These are phyloP conservation scores for Hippocampus barbouri DNA, from an alignment of 2,113 vertebrate genomes.

Conservation along the genomic window DNA sequence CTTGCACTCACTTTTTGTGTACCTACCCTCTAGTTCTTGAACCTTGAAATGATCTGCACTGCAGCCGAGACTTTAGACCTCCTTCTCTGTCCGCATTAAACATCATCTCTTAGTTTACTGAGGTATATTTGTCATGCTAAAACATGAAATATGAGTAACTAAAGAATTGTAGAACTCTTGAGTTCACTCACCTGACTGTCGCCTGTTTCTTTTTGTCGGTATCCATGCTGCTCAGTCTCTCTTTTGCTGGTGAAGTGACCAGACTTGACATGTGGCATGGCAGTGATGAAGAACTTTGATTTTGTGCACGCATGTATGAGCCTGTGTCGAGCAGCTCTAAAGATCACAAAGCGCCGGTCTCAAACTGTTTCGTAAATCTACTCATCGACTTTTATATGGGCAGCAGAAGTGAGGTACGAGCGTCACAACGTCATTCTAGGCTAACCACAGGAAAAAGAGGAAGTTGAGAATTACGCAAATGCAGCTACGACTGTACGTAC, in stretches of 20 bases:
- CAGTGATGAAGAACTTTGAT: slow-evolving; percentile 26
- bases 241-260: slow-evolving; percentile 57
- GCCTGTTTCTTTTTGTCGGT: slow-evolving; percentile 61
- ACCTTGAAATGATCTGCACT: slow-evolving; percentile 24
- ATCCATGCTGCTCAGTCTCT: slow-evolving; percentile 64
- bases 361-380: neutral
- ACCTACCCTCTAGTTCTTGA: slow-evolving; percentile 42
- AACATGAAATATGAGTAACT: neutral
- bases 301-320: slow-evolving; percentile 16
- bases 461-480: slow-evolving; percentile 64
- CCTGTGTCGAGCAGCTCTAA: slow-evolving; percentile 5
- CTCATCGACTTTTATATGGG: slow-evolving; percentile 54
- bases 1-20: slow-evolving; percentile 5
- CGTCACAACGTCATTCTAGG: slow-evolving; percentile 39
- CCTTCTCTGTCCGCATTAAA: slow-evolving; percentile 39
- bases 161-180: too few relatives aligned
- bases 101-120: neutral
- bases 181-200: slow-evolving; percentile 50
- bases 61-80: slow-evolving; percentile 49
- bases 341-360: neutral
- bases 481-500: slow-evolving; percentile 14
- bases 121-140: neutral
- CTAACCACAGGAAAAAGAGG: slow-evolving; percentile 71
- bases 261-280: slow-evolving; percentile 66
- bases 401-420: slow-evolving; percentile 12